Percentiles rank a stretch among this genome's conserved stretches.
These are phyloP conservation scores for Macrotrachela quadricornifera DNA, from an alignment of 1,140 invertebrate species.

Conservation along the genomic window DNA sequence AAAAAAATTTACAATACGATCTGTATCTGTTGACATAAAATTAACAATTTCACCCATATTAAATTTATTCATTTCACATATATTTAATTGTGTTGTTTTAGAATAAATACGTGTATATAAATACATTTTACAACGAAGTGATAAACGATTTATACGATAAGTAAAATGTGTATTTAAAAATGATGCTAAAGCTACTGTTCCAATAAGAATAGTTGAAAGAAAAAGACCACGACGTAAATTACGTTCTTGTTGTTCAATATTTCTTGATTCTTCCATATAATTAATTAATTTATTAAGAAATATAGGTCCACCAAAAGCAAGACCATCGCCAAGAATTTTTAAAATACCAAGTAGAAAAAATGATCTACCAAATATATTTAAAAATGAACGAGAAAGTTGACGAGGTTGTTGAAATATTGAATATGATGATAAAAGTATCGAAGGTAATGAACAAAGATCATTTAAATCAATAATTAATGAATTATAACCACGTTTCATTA, in stretches of 20 bases:
- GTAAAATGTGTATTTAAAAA: conserved; percentile 67
- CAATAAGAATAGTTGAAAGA: conserved; percentile 31
- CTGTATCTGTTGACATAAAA: conserved; percentile 84
- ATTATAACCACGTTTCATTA: conserved; percentile 54
- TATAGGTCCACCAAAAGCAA: conserved; percentile 65
- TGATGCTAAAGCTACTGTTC: conserved; percentile 26
- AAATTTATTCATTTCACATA: conserved; percentile 32
- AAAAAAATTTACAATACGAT: conserved; percentile 79
- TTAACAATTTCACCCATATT: conserved; percentile 52
- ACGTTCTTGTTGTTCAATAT: conserved; percentile 47
- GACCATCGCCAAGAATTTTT: conserved; percentile 56
- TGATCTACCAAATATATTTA: conserved; percentile 56
- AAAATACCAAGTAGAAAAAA: conserved; percentile 71
- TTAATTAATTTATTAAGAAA: conserved; percentile 57
- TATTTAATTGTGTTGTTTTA: conserved; percentile 42
- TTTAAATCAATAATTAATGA: too few relatives aligned
- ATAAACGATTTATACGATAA: conserved; percentile 59
- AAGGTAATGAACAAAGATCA: too few relatives aligned
- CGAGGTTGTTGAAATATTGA: too few relatives aligned
- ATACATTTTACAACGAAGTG: conserved; percentile 60
- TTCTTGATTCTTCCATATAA: conserved; percentile 51
- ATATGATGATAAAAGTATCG: too few relatives aligned
- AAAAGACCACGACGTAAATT: conserved; percentile 49
- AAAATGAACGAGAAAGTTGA: conserved; percentile 32
- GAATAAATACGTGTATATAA: conserved; percentile 62